Base-by-base conservation (phyloP, 2,113 vertebrate species). In the Eretmochelys imbricata region DNA sequence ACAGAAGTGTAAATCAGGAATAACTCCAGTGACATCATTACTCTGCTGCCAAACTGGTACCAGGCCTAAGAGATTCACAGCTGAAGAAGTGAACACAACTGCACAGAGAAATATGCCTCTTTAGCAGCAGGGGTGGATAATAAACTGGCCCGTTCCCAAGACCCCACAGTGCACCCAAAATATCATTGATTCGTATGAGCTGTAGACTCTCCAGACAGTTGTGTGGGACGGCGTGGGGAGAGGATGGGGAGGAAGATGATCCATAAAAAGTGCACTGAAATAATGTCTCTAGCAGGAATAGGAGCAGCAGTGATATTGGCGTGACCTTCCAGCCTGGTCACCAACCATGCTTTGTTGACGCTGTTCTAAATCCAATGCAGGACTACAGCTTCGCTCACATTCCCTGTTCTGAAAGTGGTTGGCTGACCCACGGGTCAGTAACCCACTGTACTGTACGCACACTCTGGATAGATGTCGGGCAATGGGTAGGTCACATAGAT, bases 331-430 rank as follows among this genome's bases (percentile, higher is more conserved):
- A 27, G 12, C 82, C 57, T 83, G 14, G 48, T 38, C 91, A 48
- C 8, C n/a, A 65, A 85, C 78, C 14, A 31, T 1, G 38, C 85
- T 90, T 91, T 79, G 2, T 90, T 91, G 88, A 81, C 11, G 50
- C 24, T 90, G 6, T 22, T 69, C 86, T 90, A 88, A 95, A 90
- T 38, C 29, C 83, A 92, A 95, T 59, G 75, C 85, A 76, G 19
- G 16, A 57, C 80, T 82, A 35, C 4, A 76, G 89, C 83, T 90
- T 62, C 11, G 78, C 48, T 42, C 12, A 6, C 38, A 16, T 17
- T 35, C 24, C 38, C 4, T 38, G 0, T 0, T 19, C 29, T 82
- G 62, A 78, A 46, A 24, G 42, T 42, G 35, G 87, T 27, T 1
- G 27, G 0, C 57, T 12, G 78, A 62, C 85, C 42, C 51, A 76